Percentiles rank a stretch among this genome's conserved stretches.
Evolutionary conservation across 2,797 vertebrate species (phyloP).

Genomic region (Acanthis flammea): DNA sequence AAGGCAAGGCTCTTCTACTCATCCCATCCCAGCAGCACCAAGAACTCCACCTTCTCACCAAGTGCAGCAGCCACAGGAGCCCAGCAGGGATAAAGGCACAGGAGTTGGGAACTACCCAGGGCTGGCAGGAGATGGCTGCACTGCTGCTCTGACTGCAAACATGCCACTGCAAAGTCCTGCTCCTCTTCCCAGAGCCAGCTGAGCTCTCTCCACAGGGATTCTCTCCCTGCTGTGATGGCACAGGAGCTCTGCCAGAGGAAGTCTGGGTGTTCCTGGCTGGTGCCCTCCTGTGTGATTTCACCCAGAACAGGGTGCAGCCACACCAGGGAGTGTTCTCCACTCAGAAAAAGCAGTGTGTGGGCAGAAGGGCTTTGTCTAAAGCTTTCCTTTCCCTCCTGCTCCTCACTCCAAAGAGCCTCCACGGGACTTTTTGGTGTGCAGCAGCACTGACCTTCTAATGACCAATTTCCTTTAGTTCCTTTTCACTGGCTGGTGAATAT

Average conservation of each 20-base stretch:
- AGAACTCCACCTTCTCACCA: background rate
- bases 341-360: background rate
- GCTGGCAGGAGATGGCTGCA: background rate
- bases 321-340: background rate
- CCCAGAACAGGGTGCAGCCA: background rate
- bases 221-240: background rate
- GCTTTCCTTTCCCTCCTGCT: background rate
- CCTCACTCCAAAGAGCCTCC: background rate
- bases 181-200: background rate
- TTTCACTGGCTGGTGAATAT: background rate
- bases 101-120: background rate
- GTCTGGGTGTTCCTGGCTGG: background rate
- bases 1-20: background rate
- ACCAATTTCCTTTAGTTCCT: background rate
- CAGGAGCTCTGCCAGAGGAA: background rate
- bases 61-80: background rate
- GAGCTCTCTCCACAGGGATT: background rate
- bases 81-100: background rate
- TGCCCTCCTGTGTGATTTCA: background rate
- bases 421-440: background rate
- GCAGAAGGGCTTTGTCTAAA: background rate
- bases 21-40: rapidly evolving
- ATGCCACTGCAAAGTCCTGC: rapidly evolving
- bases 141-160: background rate
- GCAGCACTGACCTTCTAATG: background rate